phyloP scores from a whole-genome alignment of 1,140 invertebrate species.

The Euwallacea similis region DNA sequence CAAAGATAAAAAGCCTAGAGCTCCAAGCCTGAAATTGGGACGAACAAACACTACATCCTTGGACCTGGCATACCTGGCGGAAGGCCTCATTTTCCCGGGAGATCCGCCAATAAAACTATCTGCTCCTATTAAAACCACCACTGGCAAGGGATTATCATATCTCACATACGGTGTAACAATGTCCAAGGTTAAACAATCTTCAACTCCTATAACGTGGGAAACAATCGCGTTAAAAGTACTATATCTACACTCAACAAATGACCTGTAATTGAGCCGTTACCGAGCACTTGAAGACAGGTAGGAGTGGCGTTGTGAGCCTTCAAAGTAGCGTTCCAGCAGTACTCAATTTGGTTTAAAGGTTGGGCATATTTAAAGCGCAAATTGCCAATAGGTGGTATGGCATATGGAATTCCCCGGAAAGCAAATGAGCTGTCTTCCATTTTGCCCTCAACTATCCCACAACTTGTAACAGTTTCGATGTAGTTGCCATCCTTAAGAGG shows the following conservation, averaged over 20 bases:
- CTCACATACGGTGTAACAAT: constrained; percentile 73
- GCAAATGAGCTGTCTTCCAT: constrained; percentile 75
- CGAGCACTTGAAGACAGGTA: constrained; percentile 68
- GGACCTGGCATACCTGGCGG: constrained; percentile 58
- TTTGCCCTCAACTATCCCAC: constrained; percentile 76
- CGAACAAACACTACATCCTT: constrained; percentile 81
- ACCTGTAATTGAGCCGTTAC: constrained; percentile 66
- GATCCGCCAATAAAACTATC: constrained; percentile 74
- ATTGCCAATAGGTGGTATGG: constrained; percentile 71
- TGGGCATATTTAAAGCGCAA: constrained; percentile 73
- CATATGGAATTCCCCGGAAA: constrained; percentile 85
- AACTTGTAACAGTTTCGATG: constrained; percentile 72
- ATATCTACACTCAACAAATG: not conserved
- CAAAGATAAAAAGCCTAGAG: constrained; percentile 76
- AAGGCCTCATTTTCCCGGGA: constrained; percentile 58
- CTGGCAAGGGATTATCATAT: constrained; percentile 73
- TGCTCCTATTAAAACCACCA: constrained; percentile 79
- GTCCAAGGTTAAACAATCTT: constrained; percentile 81
- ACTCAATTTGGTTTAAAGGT: constrained; percentile 64
- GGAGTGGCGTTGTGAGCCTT: constrained; percentile 67
- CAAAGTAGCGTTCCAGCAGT: constrained; percentile 81
- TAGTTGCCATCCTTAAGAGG: constrained; percentile 69
- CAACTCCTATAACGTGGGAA: constrained; percentile 49
- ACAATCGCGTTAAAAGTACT: not conserved
- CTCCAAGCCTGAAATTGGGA: constrained; percentile 77